phyloP scores from a whole-genome alignment of 2,888 invertebrate genomes.

The Ecliptopera silaceata region DNA sequence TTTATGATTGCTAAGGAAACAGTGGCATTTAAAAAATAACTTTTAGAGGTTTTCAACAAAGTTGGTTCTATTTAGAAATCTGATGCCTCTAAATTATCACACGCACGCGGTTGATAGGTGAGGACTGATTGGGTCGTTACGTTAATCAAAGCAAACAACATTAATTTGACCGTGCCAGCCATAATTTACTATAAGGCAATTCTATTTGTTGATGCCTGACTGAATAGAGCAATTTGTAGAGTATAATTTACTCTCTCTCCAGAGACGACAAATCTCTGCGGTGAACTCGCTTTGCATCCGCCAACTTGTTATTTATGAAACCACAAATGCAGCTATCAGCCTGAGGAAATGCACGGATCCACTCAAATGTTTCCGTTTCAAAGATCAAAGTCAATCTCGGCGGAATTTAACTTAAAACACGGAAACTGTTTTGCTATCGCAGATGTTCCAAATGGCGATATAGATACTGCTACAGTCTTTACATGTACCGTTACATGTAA shows the following conservation, averaged over 20 bases:
- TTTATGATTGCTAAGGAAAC: slow-evolving; percentile 27
- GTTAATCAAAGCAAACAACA: slow-evolving; percentile 41
- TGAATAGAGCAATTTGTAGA: slow-evolving; percentile 31
- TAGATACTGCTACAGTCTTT: too few species aligned
- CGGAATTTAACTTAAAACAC: slow-evolving; percentile 3
- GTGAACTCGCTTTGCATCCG: slow-evolving; percentile 40
- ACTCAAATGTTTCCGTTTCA: slow-evolving; percentile 5
- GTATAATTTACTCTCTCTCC: slow-evolving; percentile 33
- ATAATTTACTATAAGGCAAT: slow-evolving; percentile 38
- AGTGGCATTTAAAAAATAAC: slow-evolving; percentile 2
- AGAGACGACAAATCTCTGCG: slow-evolving; percentile 45
- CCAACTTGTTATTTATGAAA: slow-evolving; percentile 48
- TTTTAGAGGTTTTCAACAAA: background rate
- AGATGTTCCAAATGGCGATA: too few species aligned
- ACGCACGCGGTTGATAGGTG: slow-evolving; percentile 18
- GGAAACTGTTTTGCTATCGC: background rate
- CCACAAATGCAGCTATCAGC: slow-evolving; percentile 35
- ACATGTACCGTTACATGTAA: too few species aligned
- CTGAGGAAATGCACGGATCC: slow-evolving; percentile 32
- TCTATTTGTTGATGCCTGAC: slow-evolving; percentile 32
- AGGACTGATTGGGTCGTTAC: slow-evolving; percentile 32
- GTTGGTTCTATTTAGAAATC: slow-evolving; percentile 7
- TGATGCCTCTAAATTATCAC: slow-evolving; percentile 14
- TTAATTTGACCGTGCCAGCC: slow-evolving; percentile 34
- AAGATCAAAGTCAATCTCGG: slow-evolving; percentile 2